phyloP scores from a whole-genome alignment of 2,797 vertebrate species.

The Myotis myotis region DNA sequence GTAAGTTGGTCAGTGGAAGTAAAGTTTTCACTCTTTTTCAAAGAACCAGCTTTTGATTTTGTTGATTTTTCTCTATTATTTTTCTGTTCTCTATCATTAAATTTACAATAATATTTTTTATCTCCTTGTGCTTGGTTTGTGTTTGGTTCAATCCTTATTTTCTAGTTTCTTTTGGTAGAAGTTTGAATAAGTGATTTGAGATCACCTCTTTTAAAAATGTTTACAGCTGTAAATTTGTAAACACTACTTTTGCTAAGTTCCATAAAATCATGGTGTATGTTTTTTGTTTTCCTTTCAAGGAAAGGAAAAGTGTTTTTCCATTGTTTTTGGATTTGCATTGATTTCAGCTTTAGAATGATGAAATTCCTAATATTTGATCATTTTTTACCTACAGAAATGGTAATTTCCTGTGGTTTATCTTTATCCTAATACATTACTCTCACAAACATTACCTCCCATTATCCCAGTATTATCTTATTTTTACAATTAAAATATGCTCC shows the following conservation, averaged over 20 bases:
- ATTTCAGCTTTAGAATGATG: conserved; percentile 30
- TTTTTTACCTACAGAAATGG: conserved; percentile 27
- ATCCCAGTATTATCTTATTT: neutral
- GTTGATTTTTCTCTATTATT: conserved; percentile 24
- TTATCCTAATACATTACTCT: neutral
- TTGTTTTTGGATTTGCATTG: conserved; percentile 36
- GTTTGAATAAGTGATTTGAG: neutral
- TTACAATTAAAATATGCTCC: neutral
- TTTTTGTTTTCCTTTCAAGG: conserved; percentile 21
- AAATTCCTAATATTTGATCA: neutral
- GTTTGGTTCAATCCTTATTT: neutral
- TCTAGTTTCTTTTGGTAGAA: neutral
- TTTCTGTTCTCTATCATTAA: neutral
- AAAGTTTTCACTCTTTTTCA: conserved; percentile 33
- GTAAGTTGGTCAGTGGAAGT: neutral
- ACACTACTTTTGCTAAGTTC: neutral
- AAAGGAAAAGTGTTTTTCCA: neutral
- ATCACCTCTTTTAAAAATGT: neutral
- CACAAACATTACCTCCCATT: neutral
- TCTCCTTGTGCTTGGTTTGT: conserved; percentile 12
- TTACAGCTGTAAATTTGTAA: neutral
- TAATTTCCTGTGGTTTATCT: neutral
- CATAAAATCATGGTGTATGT: neutral
- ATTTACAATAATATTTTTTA: neutral
- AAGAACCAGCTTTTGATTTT: conserved; percentile 35